phyloP scores from a whole-genome alignment of 1,140 invertebrate genomes.

The Caenorhabditis latens region DNA sequence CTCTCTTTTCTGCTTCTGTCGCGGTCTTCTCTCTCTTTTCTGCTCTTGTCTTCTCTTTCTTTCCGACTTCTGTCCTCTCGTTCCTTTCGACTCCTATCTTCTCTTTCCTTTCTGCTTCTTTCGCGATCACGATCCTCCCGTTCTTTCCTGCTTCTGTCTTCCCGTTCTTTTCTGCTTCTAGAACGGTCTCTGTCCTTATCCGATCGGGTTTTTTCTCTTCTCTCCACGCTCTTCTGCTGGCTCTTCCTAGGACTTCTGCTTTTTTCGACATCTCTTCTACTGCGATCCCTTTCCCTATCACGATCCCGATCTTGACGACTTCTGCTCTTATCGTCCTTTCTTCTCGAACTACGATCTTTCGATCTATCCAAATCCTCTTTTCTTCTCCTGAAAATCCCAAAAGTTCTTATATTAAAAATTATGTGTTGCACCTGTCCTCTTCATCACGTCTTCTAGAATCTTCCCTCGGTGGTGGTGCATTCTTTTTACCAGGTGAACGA shows the following conservation, averaged over 20 bases:
- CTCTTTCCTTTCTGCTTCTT: not conserved
- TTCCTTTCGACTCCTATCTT: slow-evolving; percentile 21
- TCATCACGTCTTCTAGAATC: not conserved
- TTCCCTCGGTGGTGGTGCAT: not conserved
- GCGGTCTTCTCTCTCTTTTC: not conserved
- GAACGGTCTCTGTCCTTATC: slow-evolving; percentile 24
- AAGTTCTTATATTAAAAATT: not conserved
- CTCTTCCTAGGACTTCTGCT: not conserved
- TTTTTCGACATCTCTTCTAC: not conserved
- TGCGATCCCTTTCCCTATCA: slow-evolving; percentile 14
- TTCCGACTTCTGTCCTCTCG: slow-evolving; percentile 8
- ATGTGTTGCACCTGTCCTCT: not conserved
- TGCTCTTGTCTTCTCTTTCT: slow-evolving; percentile 25
- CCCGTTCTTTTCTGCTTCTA: not conserved
- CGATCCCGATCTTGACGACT: slow-evolving; percentile 47
- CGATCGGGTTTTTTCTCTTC: slow-evolving; percentile 1
- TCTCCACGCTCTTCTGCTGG: not conserved
- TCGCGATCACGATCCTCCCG: slow-evolving; percentile 38
- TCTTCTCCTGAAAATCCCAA: not conserved
- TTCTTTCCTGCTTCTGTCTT: slow-evolving; percentile 33
- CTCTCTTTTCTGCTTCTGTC: not conserved
- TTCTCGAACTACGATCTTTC: not conserved
- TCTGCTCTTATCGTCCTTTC: not conserved
- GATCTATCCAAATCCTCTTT: slow-evolving; percentile 17
- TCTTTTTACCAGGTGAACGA: not conserved